Evolutionary conservation across 2,113 vertebrate genomes (phyloP), one percentile per base, ranked within the genome.

Genomic region (Chamaetylas fuelleborni): DNA sequence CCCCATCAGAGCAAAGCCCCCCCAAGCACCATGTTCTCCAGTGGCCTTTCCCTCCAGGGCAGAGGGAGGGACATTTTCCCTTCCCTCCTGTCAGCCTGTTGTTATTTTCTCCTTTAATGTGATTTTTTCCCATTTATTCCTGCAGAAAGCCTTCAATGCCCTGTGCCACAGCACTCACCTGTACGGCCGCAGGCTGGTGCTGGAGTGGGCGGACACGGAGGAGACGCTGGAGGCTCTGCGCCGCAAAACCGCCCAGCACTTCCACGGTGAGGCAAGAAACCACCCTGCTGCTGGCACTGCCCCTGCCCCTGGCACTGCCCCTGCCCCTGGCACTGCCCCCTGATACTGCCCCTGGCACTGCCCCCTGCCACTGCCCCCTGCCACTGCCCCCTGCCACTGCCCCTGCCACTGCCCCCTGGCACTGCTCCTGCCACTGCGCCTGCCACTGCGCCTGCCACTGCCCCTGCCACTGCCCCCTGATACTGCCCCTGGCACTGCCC

Each of bases 141-240:
- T 31, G 20, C 97, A 99, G 99, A 99, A 98, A 98, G 99, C 99
- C 0, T 99, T 99, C 97, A 95, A 79, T 0, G 99, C 99, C 3
- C 98, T 99, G 83, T 99, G 99, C 96, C 99, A 99, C 97, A 99
- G 99, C 97, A 99, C 99, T 3, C 99, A 99, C 98, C 79, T 99
- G 94, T 99, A 99, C 0, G 99, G 99, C 64, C 98, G 99, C 57
- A 98, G 99, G 85, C 98, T 99, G 85, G 99, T 99, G 66, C 94
- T 99, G 92, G 99, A 99, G 94, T 99, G 99, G 99, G 99, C 99
- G 0, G 99, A 99, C 65, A 88, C 98, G 0, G 99, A 99, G 92
- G 99, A 99, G 71, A 99, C 98, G 0, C 96, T 99, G 43, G 99
- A 99, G 83, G 95, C 98, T 38, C 95, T 99, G 92, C 98, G 99